Base-by-base conservation (phyloP, 2,888 invertebrate species). In the Operophtera brumata region DNA sequence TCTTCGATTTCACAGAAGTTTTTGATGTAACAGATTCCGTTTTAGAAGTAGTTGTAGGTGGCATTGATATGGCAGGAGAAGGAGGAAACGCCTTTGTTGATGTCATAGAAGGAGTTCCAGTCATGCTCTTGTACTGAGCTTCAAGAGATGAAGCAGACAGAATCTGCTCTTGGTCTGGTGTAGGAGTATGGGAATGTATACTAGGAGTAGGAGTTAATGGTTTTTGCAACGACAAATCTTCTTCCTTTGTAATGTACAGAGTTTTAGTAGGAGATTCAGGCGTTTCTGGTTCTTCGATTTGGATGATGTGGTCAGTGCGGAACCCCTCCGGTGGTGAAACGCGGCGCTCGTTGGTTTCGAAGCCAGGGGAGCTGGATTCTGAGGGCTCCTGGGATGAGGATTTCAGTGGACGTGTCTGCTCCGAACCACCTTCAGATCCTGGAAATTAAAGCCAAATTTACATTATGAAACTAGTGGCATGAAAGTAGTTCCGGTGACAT, bases 151-250 rank as follows among this genome's bases (percentile, higher is more conserved):
- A 64, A 9, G 86, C 89, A 26, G 90, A 89, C 2, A 90, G 65
- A 30, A 90, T 86, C 62, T 85, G 84, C 62, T 88, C 86, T 0
- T 64, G 62, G 51, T 54, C 64, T 20, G 30, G 32, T 10, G 26
- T 12, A 48, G 47, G 50, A 26, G 26, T 39, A 8, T 73, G 70
- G 0, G 83, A 75, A 35, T 62, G 63, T 1, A 75, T 47, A 39
- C 78, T 84, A 1, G 83, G 77, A 10, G 84, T 80, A 6, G 88
- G 85, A n/a, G 82, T 78, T 2, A 85, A 75, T 0, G 86, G 87
- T 66, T 84, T 84, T 41, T 84, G 85, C 20, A 84, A 66, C 3
- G 70, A 75, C 0, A 64, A 71, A 40, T 84, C 85, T 63, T 86
- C 87, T 52, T 80, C 81, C 57, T 80, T 74, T 0, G 82, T 83